Evolutionary conservation across 2,888 invertebrate species (phyloP).

Genomic region (Lysandra bellargus): DNA sequence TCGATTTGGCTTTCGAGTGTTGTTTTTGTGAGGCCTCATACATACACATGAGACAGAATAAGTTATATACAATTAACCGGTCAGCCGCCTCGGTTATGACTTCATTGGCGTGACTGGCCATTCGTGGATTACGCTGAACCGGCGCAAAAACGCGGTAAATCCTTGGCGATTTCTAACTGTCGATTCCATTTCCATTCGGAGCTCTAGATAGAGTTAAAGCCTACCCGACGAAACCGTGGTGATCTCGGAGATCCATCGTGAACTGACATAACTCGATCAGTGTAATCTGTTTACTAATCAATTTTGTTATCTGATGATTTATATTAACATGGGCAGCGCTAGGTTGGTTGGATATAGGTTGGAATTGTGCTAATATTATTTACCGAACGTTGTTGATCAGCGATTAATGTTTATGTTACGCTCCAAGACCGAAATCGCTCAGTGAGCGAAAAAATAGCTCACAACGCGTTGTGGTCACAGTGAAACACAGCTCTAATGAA

Average conservation of each 20-base stretch:
- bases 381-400: neutral
- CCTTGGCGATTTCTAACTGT: neutral
- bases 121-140: neutral
- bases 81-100: constrained; percentile 10
- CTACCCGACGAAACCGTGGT: neutral
- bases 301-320: neutral
- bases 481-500: no score
- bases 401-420: neutral
- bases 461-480: no score
- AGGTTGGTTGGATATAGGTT: neutral
- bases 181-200: neutral
- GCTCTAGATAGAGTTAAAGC: no score
- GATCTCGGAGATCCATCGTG: neutral
- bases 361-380: neutral
- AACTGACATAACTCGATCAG: no score
- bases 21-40: constrained; percentile 8
- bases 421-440: no score
- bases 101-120: constrained; percentile 24
- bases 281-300: neutral
- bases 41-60: constrained; percentile 23
- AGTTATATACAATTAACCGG: constrained; percentile 15
- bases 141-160: neutral
- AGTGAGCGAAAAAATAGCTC: no score
- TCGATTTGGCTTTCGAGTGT: neutral
- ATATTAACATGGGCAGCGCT: neutral